Evolutionary conservation across 2,888 invertebrate species (phyloP), one percentile per base, ranked within the genome.

Genomic region (Hermaeophaga mercurialis): DNA sequence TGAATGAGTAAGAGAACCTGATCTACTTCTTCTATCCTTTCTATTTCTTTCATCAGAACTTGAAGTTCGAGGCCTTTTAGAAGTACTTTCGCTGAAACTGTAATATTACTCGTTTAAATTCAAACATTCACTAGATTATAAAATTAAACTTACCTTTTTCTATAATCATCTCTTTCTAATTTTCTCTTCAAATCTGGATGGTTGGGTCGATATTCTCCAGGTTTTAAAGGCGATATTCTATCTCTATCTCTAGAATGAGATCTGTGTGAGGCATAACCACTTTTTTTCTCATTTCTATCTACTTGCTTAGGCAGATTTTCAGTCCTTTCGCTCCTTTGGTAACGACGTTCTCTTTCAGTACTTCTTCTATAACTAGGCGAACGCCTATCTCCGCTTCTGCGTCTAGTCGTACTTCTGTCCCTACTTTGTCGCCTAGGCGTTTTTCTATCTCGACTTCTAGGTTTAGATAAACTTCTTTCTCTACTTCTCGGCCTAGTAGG

Each of bases 201-300:
- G 11, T 43, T 43, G 4, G 43, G 43, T 26, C 43, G 22, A 26
- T 43, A 43, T 43, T 43, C 43, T 5, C 43, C 43, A 6, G 43
- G 24, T 22, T 14, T 43, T 26, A 43, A 15, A 1, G 43, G 43
- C 11, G 43, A 22, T 14, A 26, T 22, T 14, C 17, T 3, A 2
- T 33, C 33, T 33, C 7, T 33, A 12, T 33, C 33, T 33, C 33
- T 33, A 33, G 33, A 33, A 33, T 33, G 12, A 11, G 33, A 33
- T 33, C 33, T 33, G 1, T 7, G 11, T 12, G 31, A 2, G 3
- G 31, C 8, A 31, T 31, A 31, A 4, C 3, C 4, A 3, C 9
- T 31, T 31, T 31, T 33, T 12, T 12, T 7, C 8, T 11, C 3
- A 33, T 14, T 33, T 33, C 33, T 33, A 33, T 31, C 9, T n/a